phyloP scores from a whole-genome alignment of 2,113 vertebrate genomes.

The Nansenia antarctica region DNA sequence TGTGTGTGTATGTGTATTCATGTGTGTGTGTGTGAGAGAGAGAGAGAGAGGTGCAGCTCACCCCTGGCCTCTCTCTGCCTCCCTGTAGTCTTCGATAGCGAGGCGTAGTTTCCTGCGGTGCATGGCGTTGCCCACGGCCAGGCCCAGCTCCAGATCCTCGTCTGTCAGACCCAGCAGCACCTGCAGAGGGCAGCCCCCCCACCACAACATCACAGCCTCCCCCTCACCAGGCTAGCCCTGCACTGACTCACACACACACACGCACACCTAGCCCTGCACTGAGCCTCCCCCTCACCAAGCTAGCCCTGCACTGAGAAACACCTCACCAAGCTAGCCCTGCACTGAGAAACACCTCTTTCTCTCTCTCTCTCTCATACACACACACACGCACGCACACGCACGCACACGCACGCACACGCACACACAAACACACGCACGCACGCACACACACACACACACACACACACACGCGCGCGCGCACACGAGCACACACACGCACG shows the following conservation, averaged over 20 bases:
- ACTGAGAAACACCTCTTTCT: too few relatives aligned
- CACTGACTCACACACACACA: not conserved
- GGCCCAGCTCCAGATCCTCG: constrained; percentile 71
- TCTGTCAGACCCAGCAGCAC: constrained; percentile 74
- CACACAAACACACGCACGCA: not conserved
- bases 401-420: constrained; percentile 1
- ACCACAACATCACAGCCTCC: not conserved
- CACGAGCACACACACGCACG: too few relatives aligned
- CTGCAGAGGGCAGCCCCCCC: constrained; percentile 47
- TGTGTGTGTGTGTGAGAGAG: constrained; percentile 4
- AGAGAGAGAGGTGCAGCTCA: constrained; percentile 33
- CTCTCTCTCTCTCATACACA: too few relatives aligned
- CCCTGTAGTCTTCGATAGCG: constrained; percentile 76
- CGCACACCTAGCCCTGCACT: too few relatives aligned
- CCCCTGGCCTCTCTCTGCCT: constrained; percentile 67
- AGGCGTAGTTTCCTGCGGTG: constrained; percentile 75
- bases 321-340: too few relatives aligned
- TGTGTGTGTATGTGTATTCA: too few relatives aligned
- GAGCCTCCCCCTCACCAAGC: too few relatives aligned
- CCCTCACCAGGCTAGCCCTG: not conserved
- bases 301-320: too few relatives aligned
- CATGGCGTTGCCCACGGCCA: constrained; percentile 70
- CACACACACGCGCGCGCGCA: not conserved
- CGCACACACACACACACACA: constrained; percentile 79
- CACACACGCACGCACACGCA: constrained; percentile 11